Base-by-base conservation (phyloP, 1,140 invertebrate genomes). In the Cotesia vestalis region DNA sequence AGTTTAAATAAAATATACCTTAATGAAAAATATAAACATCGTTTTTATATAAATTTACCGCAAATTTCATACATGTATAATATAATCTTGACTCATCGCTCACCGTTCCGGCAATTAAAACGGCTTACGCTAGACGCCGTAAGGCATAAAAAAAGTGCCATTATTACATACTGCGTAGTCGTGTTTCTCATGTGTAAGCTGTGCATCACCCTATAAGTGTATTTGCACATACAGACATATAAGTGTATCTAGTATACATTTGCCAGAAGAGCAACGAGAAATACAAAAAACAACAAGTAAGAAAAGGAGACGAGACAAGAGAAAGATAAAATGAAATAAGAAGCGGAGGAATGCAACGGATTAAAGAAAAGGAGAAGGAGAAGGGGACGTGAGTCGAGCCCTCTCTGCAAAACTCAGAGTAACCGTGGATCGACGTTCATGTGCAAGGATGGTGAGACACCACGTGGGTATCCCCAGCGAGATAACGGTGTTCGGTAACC, bases 401-500 rank as follows among this genome's bases (percentile, higher is more conserved):
- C 46, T 46, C 52, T 9, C 14, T 76, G 77, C 75, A 76, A 77
- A 73, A 66, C 76, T 77, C 71, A 63, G 27, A 27, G 27, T 66
- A 69, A 73, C 46, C 72, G 66, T 71, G 71, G 74, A 71, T 52
- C 61, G 69, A 64, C 69, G 55, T 46, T 63, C 4, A 51, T 9
- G 40, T 46, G 40, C 40, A 27, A 27, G 51, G 75, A 75, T 76
- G 78, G 76, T 78, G 81, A 81, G 83, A 83, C 79, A 81, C 80
- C 83, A 85, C 83, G 83, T 84, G 81, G 74, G 74, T 71, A 79
- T 73, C 75, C 79, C 71, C 76, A 75, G 75, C 77, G 78, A 80
- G 80, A 80, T 85, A 84, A 84, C 83, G 83, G 83, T 85, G 78
- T 80, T 75, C 80, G 82, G 82, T 83, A 84, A 85, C 81, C 81